Evolutionary conservation across 2,113 vertebrate species (phyloP), one percentile per base, ranked within the genome.

Genomic region (Vulpes vulpes): DNA sequence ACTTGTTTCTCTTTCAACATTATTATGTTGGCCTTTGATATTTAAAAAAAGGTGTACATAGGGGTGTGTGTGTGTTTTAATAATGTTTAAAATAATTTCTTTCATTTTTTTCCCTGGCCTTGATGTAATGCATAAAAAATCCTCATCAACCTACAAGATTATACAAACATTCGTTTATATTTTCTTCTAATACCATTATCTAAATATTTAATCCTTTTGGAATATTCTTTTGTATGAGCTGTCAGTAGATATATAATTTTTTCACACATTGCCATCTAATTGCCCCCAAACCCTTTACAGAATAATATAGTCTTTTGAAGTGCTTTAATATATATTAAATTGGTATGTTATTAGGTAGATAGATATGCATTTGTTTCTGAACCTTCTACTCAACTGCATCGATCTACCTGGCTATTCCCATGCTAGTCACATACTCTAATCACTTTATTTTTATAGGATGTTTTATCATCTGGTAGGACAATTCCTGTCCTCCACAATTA

Each of bases 131-230:
- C 12, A 81, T 15, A 89, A 23, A 94, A 86, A 94, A 71, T 94
- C 3, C 32, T 90, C 43, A 90, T 49, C 55, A 84, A 23, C 11
- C 2, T 16, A 30, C 10, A 81, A 62, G 7, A 94, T 84, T 27
- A 84, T 76, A 20, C 69, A 89, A 91, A 59, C 30, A 73, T 59
- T 93, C 43, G 65, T 5, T 91, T 73, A 53, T 22, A n/a, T 91
- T 84, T 84, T 96, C 62, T 79, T 91, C 69, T 65, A 94, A 94
- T 89, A 89, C 8, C 9, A 30, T 80, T 79, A 94, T 94, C 53
- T 94, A 95, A 84, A 91, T 79, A 60, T 89, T 83, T 80, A 84
- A 94, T 73, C 20, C 23, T 95, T 69, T 49, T 88, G 32, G 35
- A 91, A 71, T 71, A 65, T 91, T 78, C 32, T 90, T 78, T 94